phyloP scores from a whole-genome alignment of 2,888 invertebrate genomes.

The Lasius fuliginosus region DNA sequence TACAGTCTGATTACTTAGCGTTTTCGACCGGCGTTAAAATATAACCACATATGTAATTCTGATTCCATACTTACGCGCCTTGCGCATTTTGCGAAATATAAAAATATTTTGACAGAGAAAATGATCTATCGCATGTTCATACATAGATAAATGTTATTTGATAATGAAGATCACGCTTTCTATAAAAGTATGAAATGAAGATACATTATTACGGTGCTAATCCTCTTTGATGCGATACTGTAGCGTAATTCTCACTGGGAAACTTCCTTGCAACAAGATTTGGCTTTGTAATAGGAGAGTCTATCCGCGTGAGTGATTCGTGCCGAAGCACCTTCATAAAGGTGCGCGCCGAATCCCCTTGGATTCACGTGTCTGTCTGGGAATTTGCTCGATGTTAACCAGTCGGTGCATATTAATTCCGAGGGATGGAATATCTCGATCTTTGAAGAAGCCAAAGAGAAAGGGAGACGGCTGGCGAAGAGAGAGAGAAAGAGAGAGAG shows the following conservation, averaged over 20 bases:
- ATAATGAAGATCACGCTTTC: background rate
- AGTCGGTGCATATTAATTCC: slow-evolving; percentile 80
- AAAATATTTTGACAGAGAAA: background rate
- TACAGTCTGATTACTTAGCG: slow-evolving; percentile 54
- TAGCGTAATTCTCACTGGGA: slow-evolving; percentile 25
- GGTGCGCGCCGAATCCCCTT: slow-evolving; percentile 69
- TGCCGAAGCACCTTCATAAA: slow-evolving; percentile 65
- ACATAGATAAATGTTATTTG: background rate
- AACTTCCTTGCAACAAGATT: slow-evolving; percentile 39
- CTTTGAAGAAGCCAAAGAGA: slow-evolving; percentile 73
- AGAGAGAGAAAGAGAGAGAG: slow-evolving; percentile 16
- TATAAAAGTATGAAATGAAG: slow-evolving; percentile 24
- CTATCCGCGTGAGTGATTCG: slow-evolving; percentile 66
- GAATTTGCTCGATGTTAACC: slow-evolving; percentile 76
- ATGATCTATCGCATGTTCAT: background rate
- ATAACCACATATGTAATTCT: slow-evolving; percentile 4
- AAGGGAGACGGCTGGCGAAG: slow-evolving; percentile 36
- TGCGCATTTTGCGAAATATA: slow-evolving; percentile 1
- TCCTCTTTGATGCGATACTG: slow-evolving; percentile 45
- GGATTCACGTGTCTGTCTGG: slow-evolving; percentile 76
- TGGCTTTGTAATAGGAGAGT: slow-evolving; percentile 58
- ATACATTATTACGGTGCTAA: slow-evolving; percentile 23
- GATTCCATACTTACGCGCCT: background rate
- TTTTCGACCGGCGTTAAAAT: slow-evolving; percentile 46
- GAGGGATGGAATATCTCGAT: slow-evolving; percentile 76